Percentiles rank a stretch among this genome's conserved stretches.
phyloP scores from a whole-genome alignment of 2,888 invertebrate species.

The Drosophila putrida region DNA sequence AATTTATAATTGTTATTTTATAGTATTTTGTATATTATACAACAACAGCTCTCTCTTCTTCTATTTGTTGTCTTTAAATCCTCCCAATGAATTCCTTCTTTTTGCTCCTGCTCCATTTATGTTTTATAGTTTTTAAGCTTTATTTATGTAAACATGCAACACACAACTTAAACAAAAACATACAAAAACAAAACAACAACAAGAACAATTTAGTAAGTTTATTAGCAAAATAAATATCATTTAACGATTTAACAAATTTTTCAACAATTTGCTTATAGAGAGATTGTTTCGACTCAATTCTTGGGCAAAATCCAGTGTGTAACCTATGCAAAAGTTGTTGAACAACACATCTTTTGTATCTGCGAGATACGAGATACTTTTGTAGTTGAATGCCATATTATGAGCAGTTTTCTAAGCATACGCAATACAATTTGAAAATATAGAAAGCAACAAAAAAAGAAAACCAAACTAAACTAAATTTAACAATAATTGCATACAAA shows the following conservation, averaged over 20 bases:
- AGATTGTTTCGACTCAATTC: slow-evolving; percentile 39
- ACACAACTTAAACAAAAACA: slow-evolving; percentile 53
- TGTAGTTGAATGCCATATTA: slow-evolving; percentile 54
- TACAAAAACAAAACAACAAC: slow-evolving; percentile 19
- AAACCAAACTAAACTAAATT: slow-evolving; percentile 30
- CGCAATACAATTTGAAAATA: slow-evolving; percentile 42
- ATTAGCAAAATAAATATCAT: slow-evolving; percentile 74
- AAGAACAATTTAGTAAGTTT: slow-evolving; percentile 73
- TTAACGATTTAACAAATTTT: slow-evolving; percentile 53
- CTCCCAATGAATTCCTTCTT: slow-evolving; percentile 14
- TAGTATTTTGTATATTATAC: slow-evolving; percentile 71
- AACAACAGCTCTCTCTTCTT: slow-evolving; percentile 54
- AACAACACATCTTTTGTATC: slow-evolving; percentile 44
- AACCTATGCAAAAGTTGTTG: slow-evolving; percentile 53
- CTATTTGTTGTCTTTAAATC: background rate
- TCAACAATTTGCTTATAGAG: slow-evolving; percentile 43
- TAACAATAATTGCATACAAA: slow-evolving; percentile 26
- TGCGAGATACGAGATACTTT: slow-evolving; percentile 55
- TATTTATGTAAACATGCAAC: slow-evolving; percentile 71
- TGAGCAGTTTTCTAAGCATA: slow-evolving; percentile 52
- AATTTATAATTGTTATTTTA: slow-evolving; percentile 72
- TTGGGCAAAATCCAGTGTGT: slow-evolving; percentile 49
- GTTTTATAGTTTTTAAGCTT: slow-evolving; percentile 77
- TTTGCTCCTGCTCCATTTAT: slow-evolving; percentile 71
- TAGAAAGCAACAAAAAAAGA: slow-evolving; percentile 12